A percentile compares a stretch with the other conserved stretches of the same genome.
phyloP scores from a whole-genome alignment of 2,888 invertebrate species.

The Nomada fabriciana region DNA sequence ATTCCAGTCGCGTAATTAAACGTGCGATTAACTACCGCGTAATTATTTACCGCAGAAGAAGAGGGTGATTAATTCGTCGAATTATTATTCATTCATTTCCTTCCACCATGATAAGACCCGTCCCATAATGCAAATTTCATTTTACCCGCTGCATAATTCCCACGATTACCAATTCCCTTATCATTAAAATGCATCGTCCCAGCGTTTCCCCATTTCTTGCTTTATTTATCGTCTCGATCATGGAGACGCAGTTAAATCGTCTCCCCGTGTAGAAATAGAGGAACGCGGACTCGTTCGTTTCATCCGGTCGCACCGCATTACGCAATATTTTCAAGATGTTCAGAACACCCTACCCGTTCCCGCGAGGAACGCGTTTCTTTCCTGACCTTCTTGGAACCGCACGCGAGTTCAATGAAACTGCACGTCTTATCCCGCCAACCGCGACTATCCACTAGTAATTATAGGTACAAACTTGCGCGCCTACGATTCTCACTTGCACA shows the following conservation, averaged over 20 bases:
- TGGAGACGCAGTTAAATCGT: constrained; percentile 5
- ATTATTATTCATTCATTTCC: constrained; percentile 4
- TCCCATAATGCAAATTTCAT: constrained; percentile 2
- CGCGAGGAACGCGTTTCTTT: background rate
- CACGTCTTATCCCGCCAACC: background rate
- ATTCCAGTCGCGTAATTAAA: background rate
- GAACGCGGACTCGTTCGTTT: constrained; percentile 4
- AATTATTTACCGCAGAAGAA: background rate
- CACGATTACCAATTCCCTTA: constrained; percentile 12
- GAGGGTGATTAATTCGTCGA: background rate
- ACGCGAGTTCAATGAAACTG: constrained; percentile 19
- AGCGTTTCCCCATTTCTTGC: background rate
- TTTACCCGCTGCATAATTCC: constrained; percentile 6
- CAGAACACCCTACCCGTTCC: background rate
- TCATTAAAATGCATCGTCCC: constrained; percentile 21
- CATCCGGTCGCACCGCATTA: constrained; percentile 42
- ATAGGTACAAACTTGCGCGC: no score
- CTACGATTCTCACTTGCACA: no score
- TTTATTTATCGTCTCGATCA: constrained; percentile 22
- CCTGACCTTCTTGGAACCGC: background rate
- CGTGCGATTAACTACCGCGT: background rate
- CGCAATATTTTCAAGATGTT: constrained; percentile 44
- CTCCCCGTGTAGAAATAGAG: constrained; percentile 18
- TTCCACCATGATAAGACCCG: background rate
- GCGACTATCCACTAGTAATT: background rate